Conservation (phyloP, 2,888 invertebrate genomes). For the Zootermopsis nevadensis region DNA sequence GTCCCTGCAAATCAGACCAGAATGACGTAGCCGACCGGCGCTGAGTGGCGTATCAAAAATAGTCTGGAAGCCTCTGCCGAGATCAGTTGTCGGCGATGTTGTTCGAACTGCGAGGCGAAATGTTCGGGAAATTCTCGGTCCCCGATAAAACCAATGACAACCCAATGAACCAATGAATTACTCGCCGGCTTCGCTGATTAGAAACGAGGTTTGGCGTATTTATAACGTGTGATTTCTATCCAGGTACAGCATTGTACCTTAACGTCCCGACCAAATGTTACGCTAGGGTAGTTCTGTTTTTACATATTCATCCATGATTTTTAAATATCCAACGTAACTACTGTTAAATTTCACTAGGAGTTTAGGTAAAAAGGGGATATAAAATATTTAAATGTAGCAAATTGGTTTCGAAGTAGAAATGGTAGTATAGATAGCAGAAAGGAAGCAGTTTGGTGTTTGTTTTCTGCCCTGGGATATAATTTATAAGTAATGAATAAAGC, state of each 20-base stretch:
- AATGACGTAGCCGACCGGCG: too few relatives aligned
- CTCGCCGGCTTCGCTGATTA: neutral
- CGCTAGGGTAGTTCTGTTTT: neutral
- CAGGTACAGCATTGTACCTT: neutral
- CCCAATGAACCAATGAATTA: neutral
- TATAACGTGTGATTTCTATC: constrained; percentile 14
- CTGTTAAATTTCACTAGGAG: constrained; percentile 8
- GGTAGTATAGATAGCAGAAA: neutral
- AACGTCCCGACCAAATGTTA: neutral
- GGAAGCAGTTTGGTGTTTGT: neutral
- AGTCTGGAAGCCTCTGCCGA: neutral
- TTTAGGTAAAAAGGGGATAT: neutral
- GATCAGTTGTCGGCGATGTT: neutral
- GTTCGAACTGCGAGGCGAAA: neutral
- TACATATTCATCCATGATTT: neutral
- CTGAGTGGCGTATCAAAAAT: neutral
- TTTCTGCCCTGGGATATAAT: neutral
- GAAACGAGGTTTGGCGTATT: neutral
- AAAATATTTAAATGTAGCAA: neutral
- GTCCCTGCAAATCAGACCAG: too few relatives aligned
- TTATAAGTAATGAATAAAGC: neutral
- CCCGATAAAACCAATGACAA: neutral
- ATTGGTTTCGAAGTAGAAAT: neutral
- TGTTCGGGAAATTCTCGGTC: neutral
- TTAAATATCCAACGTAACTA: neutral